Conservation (phyloP, 92 coral and sea anemone genomes). For the Palythoa grandis region DNA sequence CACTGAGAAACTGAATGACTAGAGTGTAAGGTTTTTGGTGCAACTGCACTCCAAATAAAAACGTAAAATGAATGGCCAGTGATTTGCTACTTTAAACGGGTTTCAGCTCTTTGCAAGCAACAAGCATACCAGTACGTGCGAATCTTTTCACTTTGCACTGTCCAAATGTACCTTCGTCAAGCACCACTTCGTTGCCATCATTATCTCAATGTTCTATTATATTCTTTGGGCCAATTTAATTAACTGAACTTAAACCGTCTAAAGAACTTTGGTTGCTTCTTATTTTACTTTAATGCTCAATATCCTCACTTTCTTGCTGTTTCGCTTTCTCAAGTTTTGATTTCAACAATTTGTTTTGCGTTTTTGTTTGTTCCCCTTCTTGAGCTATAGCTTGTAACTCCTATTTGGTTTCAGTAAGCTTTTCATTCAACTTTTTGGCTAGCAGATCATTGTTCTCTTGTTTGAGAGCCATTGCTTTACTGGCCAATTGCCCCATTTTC, state of each 20-base stretch:
- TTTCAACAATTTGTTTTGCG: not conserved
- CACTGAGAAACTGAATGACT: not conserved
- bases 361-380: not conserved
- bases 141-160: slow-evolving; percentile 10
- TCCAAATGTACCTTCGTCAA: slow-evolving; percentile 2
- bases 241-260: not conserved
- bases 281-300: not conserved
- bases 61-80: not conserved
- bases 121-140: not conserved
- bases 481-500: not conserved
- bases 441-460: not conserved
- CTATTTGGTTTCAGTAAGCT: not conserved
- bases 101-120: not conserved
- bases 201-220: not conserved
- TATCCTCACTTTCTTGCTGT: not conserved
- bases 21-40: not conserved
- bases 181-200: not conserved
- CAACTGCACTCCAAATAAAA: not conserved
- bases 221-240: not conserved
- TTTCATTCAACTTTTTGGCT: not conserved
- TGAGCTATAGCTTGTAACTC: not conserved
- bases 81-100: not conserved
- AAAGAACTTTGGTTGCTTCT: not conserved
- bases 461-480: not conserved
- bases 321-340: not conserved